Base-by-base conservation (phyloP, 2,888 invertebrate genomes). In the Eustalomyia histrio region DNA sequence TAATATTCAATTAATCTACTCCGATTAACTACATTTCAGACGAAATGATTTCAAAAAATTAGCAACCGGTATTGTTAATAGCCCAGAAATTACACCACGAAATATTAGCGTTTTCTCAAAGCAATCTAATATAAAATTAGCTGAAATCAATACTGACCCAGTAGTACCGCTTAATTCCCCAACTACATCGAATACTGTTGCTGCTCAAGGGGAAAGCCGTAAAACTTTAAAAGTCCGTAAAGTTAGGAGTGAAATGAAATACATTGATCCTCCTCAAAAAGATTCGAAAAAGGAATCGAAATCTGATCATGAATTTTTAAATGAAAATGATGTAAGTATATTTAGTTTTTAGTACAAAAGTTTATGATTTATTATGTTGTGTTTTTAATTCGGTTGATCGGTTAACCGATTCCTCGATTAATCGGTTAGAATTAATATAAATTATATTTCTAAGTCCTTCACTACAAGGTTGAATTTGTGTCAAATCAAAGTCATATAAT, bases 231-330 rank as follows among this genome's bases (percentile, higher is more conserved):
- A 87, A 80, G 87, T 90, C 64, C 87, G 90, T 57, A 89, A 88
- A 83, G 90, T 89, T 3, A 90, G 88, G 83, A 90, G 90, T 76
- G 90, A 90, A 80, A 86, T 88, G 50, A 90, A 90, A 63, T 90
- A 89, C 71, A 85, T 86, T 12, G 88, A 89, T 16, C 64, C 83
- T 0, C 58, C 64, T 4, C 7, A 76, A 4, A 88, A 85, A 73
- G 84, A 86, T 1, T 68, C 83, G 9, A 89, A 89, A n/a, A 85
- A 86, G 1, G 87, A 87, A 68, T 89, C 89, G 21, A 90, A 89
- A 71, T 89, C 89, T 1, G 89, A 89, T 80, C 88, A 89, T 63
- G 89, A 90, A 76, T 88, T 88, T 50, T 85, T 85, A 16, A 88
- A 86, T 58, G 87, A 88, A 53, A 83, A 83, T 7, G 87, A 88